phyloP scores from a whole-genome alignment of 2,113 vertebrate genomes.

The Ahaetulla prasina region DNA sequence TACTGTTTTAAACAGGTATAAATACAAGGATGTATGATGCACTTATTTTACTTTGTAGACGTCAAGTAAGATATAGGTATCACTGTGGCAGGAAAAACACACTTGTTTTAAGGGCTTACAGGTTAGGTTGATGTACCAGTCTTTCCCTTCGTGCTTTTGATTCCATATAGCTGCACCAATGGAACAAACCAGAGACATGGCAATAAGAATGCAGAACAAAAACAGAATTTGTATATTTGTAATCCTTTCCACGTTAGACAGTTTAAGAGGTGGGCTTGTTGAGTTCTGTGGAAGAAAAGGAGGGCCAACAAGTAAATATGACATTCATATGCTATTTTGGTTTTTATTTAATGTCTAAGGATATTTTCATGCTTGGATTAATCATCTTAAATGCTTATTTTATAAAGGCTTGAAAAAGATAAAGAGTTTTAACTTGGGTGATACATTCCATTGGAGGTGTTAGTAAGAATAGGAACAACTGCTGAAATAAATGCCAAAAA shows the following conservation, averaged over 20 bases:
- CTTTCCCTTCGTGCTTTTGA: slow-evolving; percentile 80
- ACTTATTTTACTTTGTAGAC: slow-evolving; percentile 2
- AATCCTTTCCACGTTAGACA: slow-evolving; percentile 96
- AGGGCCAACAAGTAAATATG: slow-evolving; percentile 16
- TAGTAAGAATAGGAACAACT: background rate
- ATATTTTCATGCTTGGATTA: background rate
- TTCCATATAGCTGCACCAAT: slow-evolving; percentile 97
- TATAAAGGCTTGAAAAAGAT: background rate
- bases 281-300: slow-evolving; percentile 82
- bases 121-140: slow-evolving; percentile 97
- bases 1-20: background rate
- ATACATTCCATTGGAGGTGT: background rate
- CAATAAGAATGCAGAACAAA: slow-evolving; percentile 93
- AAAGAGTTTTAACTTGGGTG: background rate
- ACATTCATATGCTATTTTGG: background rate
- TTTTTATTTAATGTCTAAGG: background rate
- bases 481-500: background rate
- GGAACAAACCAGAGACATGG: slow-evolving; percentile 94
- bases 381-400: background rate
- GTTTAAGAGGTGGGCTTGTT: slow-evolving; percentile 92
- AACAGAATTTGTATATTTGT: slow-evolving; percentile 98
- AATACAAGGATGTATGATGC: background rate
- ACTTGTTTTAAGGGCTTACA: slow-evolving; percentile 78
- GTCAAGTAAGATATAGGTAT: background rate
- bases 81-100: background rate